A percentile compares a stretch with the other conserved stretches of the same genome.
phyloP scores from a whole-genome alignment of 2,113 vertebrate species.

The Ctenomys sociabilis region DNA sequence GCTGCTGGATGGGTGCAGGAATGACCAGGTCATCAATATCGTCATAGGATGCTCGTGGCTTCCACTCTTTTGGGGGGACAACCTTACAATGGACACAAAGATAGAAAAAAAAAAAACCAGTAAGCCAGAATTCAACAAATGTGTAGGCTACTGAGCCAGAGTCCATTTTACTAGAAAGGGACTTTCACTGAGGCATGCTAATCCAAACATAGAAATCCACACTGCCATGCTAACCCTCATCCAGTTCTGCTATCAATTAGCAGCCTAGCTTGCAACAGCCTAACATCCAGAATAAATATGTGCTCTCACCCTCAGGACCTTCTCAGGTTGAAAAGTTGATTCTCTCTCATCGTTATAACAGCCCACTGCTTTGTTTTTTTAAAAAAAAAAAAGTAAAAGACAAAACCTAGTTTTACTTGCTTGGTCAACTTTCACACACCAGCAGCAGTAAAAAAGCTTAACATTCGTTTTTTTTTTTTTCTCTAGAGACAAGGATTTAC shows the following conservation, averaged over 20 bases:
- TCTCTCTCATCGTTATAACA: not conserved
- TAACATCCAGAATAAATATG: not conserved
- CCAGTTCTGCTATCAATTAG: not conserved
- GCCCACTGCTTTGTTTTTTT: not conserved
- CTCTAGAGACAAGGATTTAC: not conserved
- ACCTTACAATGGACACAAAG: conserved; percentile 87
- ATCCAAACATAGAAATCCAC: not conserved
- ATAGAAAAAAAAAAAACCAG: not conserved
- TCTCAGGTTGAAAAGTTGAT: not conserved
- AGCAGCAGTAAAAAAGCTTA: not conserved
- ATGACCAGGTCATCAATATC: conserved; percentile 96
- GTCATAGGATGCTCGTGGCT: conserved; percentile 92
- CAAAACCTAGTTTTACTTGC: not conserved
- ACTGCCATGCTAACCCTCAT: not conserved
- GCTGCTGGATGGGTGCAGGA: conserved; percentile 97
- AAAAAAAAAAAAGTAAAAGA: not conserved
- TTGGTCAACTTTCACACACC: not conserved
- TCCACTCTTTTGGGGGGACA: conserved; percentile 97
- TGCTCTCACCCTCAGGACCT: not conserved
- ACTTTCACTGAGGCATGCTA: not conserved
- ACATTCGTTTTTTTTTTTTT: not conserved
- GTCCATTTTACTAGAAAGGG: not conserved
- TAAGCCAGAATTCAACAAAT: not conserved
- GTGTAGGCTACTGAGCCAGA: not conserved
- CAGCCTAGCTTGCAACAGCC: not conserved